These are phyloP conservation scores for Trochalopteron elliotii DNA, from an alignment of 2,113 vertebrate genomes.

Conservation along the genomic window DNA sequence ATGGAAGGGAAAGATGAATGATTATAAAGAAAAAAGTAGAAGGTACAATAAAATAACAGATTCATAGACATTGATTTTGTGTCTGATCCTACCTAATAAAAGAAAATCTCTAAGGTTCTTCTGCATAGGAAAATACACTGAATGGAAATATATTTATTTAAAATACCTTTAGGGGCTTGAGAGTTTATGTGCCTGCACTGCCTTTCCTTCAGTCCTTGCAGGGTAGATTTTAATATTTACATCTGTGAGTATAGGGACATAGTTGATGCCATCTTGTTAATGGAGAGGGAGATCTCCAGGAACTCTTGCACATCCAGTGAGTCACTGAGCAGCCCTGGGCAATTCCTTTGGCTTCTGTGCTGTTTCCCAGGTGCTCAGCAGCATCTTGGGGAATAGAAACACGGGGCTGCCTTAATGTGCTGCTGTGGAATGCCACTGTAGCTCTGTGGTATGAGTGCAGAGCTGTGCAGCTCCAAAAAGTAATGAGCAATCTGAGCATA, in stretches of 20 bases:
- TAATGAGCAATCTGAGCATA: background rate
- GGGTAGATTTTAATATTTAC: background rate
- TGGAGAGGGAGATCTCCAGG: background rate
- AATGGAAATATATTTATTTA: background rate
- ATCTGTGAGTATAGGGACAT: background rate
- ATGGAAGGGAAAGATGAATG: background rate
- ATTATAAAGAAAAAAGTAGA: background rate
- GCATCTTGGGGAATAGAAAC: background rate
- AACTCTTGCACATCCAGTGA: background rate
- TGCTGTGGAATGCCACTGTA: background rate
- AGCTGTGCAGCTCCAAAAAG: background rate
- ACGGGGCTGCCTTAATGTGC: background rate
- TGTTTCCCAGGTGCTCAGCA: background rate
- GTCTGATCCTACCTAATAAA: background rate
- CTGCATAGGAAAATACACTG: background rate
- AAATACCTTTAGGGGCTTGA: background rate
- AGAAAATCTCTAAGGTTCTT: background rate
- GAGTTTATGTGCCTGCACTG: background rate
- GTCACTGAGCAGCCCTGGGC: background rate
- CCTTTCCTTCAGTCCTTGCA: background rate
- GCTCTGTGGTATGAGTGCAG: background rate
- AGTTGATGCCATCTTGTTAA: background rate
- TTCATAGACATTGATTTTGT: background rate
- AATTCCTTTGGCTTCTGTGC: accelerated
- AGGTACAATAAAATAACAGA: background rate